Conservation (phyloP, 30 jellyfish, hydroid and myxozoan genomes). For the Aurelia sp. region DNA sequence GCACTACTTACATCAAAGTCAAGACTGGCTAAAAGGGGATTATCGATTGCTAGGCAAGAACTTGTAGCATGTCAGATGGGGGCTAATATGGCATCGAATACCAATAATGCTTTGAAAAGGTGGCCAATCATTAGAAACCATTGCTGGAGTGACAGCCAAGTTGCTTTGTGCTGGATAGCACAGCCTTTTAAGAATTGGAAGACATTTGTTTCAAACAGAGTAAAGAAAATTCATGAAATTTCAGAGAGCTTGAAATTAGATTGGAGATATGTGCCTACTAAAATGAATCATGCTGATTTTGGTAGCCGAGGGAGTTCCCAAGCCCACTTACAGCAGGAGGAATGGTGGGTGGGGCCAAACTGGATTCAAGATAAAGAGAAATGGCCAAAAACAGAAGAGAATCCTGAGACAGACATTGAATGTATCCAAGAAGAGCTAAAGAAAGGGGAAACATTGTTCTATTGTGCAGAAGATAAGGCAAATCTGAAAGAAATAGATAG, state of each 20-base stretch:
- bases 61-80: constrained; percentile 66
- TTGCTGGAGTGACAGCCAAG: constrained; percentile 62
- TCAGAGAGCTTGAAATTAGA: background rate
- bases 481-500: background rate
- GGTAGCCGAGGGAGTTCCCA: constrained; percentile 3
- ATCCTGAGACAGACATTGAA: background rate
- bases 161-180: constrained; percentile 27
- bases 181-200: constrained; percentile 38
- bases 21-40: constrained; percentile 57
- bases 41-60: constrained; percentile 53
- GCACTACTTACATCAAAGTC: constrained; percentile 49
- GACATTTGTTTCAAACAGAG: constrained; percentile 40
- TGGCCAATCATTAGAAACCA: constrained; percentile 39
- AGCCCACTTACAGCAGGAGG: background rate
- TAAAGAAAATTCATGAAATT: constrained; percentile 14
- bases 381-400: background rate
- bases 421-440: background rate
- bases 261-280: constrained; percentile 13
- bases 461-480: background rate
- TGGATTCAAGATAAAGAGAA: background rate
- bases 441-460: background rate
- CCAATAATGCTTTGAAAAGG: constrained; percentile 36
- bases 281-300: constrained; percentile 2
- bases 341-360: background rate
- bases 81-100: constrained; percentile 61